These are phyloP conservation scores for Ptychobarbus kaznakovi DNA, from an alignment of 2,797 vertebrate genomes.

Conservation along the genomic window DNA sequence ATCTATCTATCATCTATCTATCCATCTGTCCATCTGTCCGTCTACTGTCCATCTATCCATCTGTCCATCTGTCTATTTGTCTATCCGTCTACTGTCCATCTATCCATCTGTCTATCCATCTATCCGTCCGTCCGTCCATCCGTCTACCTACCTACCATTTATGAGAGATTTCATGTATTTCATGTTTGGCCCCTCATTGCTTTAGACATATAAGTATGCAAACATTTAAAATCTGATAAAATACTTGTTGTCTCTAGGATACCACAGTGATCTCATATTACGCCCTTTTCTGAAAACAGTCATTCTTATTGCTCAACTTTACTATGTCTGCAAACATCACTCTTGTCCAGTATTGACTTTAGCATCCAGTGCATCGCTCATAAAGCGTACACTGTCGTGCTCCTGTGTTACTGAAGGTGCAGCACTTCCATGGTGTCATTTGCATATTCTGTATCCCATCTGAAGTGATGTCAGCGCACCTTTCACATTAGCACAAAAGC, in stretches of 20 bases:
- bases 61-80: no score
- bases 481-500: constrained; percentile 24
- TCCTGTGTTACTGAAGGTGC: not conserved
- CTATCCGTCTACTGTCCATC: no score
- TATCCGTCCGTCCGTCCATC: no score
- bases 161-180: not conserved
- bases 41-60: no score
- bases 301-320: not conserved
- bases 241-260: not conserved
- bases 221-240: not conserved
- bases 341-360: not conserved
- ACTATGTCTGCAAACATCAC: not conserved
- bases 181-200: not conserved
- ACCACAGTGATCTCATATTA: not conserved
- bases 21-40: no score
- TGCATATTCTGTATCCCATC: constrained; percentile 12
- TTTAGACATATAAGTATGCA: not conserved
- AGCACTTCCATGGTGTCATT: constrained; percentile 17
- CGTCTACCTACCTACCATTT: no score
- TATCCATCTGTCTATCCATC: no score
- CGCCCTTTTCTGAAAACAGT: not conserved
- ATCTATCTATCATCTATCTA: no score
- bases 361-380: not conserved
- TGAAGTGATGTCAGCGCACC: constrained; percentile 19
- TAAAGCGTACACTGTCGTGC: not conserved